A percentile compares a stretch with the other conserved stretches of the same genome.
Evolutionary conservation across 2,797 vertebrate species (phyloP).

Genomic region (Scyliorhinus canicula): DNA sequence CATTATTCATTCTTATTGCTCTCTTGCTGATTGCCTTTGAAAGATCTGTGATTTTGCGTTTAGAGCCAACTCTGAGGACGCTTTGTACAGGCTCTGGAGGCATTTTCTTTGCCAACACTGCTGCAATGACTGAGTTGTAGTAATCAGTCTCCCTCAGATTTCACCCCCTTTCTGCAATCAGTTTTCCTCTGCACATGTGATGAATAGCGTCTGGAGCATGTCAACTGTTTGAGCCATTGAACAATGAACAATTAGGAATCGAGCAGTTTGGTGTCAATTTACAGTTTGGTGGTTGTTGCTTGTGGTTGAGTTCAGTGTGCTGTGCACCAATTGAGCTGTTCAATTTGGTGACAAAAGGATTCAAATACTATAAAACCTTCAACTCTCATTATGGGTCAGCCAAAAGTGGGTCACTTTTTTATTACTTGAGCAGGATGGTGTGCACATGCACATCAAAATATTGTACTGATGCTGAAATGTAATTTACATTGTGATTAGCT

Average conservation of each 20-base stretch:
- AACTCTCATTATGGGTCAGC: no score
- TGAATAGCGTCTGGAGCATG: neutral
- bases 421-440: neutral
- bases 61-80: neutral
- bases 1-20: constrained; percentile 33
- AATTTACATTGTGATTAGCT: neutral
- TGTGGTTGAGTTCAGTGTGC: neutral
- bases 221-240: neutral
- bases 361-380: neutral
- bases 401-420: neutral
- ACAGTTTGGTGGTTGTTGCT: neutral
- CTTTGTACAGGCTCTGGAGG: neutral
- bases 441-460: neutral
- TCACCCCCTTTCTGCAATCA: neutral
- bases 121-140: constrained; percentile 9
- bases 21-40: neutral
- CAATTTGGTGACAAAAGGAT: neutral
- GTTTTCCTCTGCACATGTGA: neutral
- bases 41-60: neutral
- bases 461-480: neutral
- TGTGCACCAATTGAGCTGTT: neutral
- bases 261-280: neutral
- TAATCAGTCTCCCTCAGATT: neutral
- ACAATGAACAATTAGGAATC: neutral
- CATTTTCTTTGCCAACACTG: neutral